Conservation (phyloP, 2,797 vertebrate genomes). For the Semaprochilodus insignis region DNA sequence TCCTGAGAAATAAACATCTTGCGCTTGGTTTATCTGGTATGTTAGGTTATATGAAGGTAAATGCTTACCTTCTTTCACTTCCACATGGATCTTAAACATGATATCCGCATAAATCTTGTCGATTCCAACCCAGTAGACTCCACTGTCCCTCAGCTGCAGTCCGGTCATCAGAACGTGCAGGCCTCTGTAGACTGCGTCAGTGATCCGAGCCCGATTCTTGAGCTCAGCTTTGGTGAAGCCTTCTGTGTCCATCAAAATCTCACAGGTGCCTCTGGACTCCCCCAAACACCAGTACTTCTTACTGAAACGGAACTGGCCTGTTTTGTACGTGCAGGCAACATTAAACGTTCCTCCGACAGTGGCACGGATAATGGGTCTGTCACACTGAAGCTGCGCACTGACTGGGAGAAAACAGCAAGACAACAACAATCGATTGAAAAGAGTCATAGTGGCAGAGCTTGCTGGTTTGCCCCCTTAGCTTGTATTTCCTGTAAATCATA, state of each 20-base stretch:
- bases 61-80: slow-evolving; percentile 72
- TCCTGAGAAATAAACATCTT: too few relatives aligned
- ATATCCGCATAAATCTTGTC: slow-evolving; percentile 71
- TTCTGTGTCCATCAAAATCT: slow-evolving; percentile 70
- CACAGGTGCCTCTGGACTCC: slow-evolving; percentile 60
- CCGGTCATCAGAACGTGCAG: slow-evolving; percentile 64
- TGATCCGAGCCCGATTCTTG: slow-evolving; percentile 50
- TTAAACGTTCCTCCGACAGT: slow-evolving; percentile 58
- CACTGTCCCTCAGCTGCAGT: slow-evolving; percentile 67
- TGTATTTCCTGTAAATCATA: neutral
- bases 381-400: slow-evolving; percentile 71
- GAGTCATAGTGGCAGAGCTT: too few relatives aligned
- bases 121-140: slow-evolving; percentile 78
- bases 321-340: slow-evolving; percentile 63
- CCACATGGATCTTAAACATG: slow-evolving; percentile 68
- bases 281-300: slow-evolving; percentile 82
- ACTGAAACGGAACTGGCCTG: slow-evolving; percentile 21
- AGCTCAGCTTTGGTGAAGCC: neutral
- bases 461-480: neutral
- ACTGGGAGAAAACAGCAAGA: slow-evolving; percentile 57
- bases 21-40: too few relatives aligned
- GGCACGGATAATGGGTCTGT: slow-evolving; percentile 56
- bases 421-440: neutral
- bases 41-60: too few relatives aligned
- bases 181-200: slow-evolving; percentile 39